Percentiles rank a stretch among this genome's conserved stretches.
phyloP scores from a whole-genome alignment of 2,113 vertebrate species.

The Amphiprion percula region DNA sequence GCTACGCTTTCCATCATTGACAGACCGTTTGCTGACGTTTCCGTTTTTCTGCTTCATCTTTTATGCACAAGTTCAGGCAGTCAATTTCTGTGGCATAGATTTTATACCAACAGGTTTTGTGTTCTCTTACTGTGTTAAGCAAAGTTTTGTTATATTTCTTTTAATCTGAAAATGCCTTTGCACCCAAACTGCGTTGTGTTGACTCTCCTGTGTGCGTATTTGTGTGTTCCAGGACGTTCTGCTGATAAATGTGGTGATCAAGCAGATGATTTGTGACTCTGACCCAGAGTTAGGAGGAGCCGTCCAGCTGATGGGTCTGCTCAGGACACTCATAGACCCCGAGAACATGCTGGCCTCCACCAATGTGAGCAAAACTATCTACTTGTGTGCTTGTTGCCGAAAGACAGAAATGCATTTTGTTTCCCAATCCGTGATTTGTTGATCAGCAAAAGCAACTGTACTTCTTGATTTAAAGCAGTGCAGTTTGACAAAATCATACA shows the following conservation, averaged over 20 bases:
- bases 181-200: not conserved
- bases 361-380: constrained; percentile 85
- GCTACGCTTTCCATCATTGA: not conserved
- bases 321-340: constrained; percentile 96
- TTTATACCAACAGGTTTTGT: no score
- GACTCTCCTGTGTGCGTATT: not conserved
- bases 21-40: not conserved
- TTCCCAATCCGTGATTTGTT: not conserved
- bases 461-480: not conserved
- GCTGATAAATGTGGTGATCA: constrained; percentile 99
- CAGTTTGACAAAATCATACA: no score
- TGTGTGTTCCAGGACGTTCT: constrained; percentile 90
- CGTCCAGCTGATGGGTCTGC: constrained; percentile 97
- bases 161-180: not conserved
- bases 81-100: no score
- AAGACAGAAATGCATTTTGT: not conserved
- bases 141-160: not conserved
- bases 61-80: not conserved
- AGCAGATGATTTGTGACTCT: constrained; percentile 99
- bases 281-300: constrained; percentile 98
- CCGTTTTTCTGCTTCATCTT: not conserved
- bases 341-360: constrained; percentile 98
- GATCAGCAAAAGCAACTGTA: not conserved
- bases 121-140: not conserved
- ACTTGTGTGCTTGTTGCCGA: not conserved